Evolutionary conservation across 2,113 vertebrate species (phyloP).

Genomic region (Eonycteris spelaea): DNA sequence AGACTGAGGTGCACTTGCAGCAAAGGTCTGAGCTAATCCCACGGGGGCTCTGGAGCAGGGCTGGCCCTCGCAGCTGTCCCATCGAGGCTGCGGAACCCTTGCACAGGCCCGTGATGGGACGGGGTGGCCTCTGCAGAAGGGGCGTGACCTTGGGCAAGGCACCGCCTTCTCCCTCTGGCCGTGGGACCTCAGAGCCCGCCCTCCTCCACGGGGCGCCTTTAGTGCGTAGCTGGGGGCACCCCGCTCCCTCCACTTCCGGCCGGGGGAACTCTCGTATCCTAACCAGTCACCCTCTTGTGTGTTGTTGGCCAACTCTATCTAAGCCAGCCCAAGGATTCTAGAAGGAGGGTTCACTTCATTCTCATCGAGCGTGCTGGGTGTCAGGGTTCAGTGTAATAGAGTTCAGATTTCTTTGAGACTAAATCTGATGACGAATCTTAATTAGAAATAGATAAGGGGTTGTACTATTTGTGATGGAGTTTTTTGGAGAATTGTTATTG

Average conservation of each 20-base stretch:
- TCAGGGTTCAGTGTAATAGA: background rate
- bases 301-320: background rate
- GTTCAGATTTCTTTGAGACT: background rate
- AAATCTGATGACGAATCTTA: background rate
- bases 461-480: background rate
- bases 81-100: no score
- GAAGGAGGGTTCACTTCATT: background rate
- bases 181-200: background rate
- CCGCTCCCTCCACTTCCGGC: background rate
- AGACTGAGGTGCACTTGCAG: background rate
- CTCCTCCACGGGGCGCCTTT: accelerated
- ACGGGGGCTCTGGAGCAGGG: background rate
- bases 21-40: background rate
- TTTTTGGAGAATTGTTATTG: background rate
- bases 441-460: background rate
- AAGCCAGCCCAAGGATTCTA: background rate
- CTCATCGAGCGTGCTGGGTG: background rate
- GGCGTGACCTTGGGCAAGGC: accelerated
- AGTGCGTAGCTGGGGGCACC: accelerated
- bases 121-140: background rate
- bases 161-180: background rate
- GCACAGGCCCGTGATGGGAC: background rate
- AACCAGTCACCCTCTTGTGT: background rate
- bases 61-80: background rate
- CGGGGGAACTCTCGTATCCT: background rate